Evolutionary conservation across 2,797 vertebrate species (phyloP), one percentile per base, ranked within the genome.

Genomic region (Betta splendens): DNA sequence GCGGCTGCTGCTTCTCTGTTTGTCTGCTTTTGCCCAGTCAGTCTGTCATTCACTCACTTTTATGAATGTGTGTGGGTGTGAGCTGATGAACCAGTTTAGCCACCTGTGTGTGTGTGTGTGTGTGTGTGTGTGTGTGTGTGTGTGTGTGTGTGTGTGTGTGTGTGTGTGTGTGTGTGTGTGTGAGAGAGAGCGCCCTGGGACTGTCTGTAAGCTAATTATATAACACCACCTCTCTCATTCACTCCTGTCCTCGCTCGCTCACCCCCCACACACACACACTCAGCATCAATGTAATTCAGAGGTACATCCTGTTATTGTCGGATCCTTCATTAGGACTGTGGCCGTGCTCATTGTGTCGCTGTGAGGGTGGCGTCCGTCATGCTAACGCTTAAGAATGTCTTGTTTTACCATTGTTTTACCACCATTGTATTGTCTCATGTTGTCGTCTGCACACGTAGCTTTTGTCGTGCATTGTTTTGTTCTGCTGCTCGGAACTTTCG

Each of bases 1-100:
- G 68, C 63, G 69, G 71, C 35, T 74, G 75, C 62, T 77, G 75
- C 62, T 68, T 58, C 58, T 64, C 55, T 77, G 81, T 84, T 75
- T 85, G 80, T 88, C 79, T 85, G 75, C 83, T 64, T 69, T 83
- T 82, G 74, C 32, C 44, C 61, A 75, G 69, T 78, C 72, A 29
- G 57, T 81, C 76, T 80, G 83, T 88, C 86, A 87, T 84, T 87
- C 85, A 87, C 64, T 84, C 75, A 66, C 40, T 90, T 89, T 89
- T 89, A 89, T 91, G 87, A 89, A 91, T 90, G 89, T 86, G 84
- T 85, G 86, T 89, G 85, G 84, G 89, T 45, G 76, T 72, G 80
- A 86, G 87, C 81, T 57, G 83, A 60, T 78, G 75, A 83, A 89
- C 89, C 81, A 80, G 89, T 89, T 88, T 61, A 69, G 38, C 83